phyloP scores from a whole-genome alignment of 2,797 vertebrate genomes.

The Lepilemur ruficaudatus region DNA sequence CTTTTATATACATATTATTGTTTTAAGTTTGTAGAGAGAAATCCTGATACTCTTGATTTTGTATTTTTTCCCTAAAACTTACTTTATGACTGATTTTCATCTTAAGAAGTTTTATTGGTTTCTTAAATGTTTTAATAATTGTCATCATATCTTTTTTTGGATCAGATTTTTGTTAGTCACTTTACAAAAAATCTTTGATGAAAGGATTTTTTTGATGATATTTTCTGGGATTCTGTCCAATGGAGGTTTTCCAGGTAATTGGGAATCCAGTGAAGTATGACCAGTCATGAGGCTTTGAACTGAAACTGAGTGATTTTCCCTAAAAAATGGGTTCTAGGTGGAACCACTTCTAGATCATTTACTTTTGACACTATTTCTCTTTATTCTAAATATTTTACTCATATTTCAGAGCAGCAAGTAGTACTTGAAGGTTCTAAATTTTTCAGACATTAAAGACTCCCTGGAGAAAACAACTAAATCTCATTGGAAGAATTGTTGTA shows the following conservation, averaged over 20 bases:
- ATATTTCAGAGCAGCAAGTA: background rate
- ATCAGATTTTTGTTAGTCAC: background rate
- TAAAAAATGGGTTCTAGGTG: background rate
- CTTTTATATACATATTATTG: background rate
- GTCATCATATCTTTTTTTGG: background rate
- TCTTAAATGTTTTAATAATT: conserved; percentile 11
- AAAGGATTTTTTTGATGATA: background rate
- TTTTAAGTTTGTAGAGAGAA: conserved; percentile 22
- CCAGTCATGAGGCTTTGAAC: background rate
- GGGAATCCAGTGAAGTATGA: background rate
- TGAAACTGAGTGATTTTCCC: background rate
- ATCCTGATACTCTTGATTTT: background rate
- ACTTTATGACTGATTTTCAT: background rate
- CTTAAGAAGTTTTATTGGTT: background rate
- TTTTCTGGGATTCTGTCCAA: background rate
- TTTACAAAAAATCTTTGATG: background rate
- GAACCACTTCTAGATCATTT: background rate
- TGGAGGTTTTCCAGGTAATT: background rate
- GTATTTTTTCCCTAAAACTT: background rate
- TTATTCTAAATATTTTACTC: background rate
- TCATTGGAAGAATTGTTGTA: background rate
- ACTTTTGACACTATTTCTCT: background rate
- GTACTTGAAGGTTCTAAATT: background rate
- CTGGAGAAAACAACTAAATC: conserved; percentile 28
- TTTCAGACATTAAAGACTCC: background rate